Conservation (phyloP, 2,797 vertebrate species). For the Schizopygopsis pylzovi region DNA sequence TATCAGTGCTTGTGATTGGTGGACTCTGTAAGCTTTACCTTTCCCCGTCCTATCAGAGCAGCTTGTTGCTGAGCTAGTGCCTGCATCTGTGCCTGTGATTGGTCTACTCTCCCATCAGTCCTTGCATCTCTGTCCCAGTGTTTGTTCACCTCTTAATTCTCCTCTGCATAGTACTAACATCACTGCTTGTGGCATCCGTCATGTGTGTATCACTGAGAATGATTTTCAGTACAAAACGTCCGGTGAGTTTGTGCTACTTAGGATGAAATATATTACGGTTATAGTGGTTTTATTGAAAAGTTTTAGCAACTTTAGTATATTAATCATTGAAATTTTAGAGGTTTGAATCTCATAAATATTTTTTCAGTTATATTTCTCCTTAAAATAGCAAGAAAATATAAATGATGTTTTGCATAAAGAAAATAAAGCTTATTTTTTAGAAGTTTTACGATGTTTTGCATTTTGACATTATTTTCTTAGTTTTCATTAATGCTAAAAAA, state of each 20-base stretch:
- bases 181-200: not conserved
- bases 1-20: slow-evolving; percentile 64
- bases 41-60: slow-evolving; percentile 79
- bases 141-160: slow-evolving; percentile 44
- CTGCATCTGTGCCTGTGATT: slow-evolving; percentile 70
- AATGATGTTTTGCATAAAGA: not conserved
- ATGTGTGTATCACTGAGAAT: slow-evolving; percentile 6
- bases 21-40: slow-evolving; percentile 81
- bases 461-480: no score
- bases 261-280: not conserved
- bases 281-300: not conserved
- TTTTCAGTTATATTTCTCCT: not conserved
- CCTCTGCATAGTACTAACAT: slow-evolving; percentile 46
- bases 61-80: slow-evolving; percentile 71
- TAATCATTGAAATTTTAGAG: not conserved
- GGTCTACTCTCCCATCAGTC: slow-evolving; percentile 53
- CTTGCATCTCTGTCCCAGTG: slow-evolving; percentile 42
- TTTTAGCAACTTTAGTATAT: not conserved
- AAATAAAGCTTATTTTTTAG: not conserved
- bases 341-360: not conserved
- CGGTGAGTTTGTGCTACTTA: not conserved
- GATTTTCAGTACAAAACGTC: not conserved
- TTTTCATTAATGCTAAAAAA: not conserved
- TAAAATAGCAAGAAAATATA: not conserved
- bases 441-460: not conserved